A percentile compares a stretch with the other conserved stretches of the same genome.
Conservation (phyloP, 2,888 invertebrate species). For the Spicauda simplicius region DNA sequence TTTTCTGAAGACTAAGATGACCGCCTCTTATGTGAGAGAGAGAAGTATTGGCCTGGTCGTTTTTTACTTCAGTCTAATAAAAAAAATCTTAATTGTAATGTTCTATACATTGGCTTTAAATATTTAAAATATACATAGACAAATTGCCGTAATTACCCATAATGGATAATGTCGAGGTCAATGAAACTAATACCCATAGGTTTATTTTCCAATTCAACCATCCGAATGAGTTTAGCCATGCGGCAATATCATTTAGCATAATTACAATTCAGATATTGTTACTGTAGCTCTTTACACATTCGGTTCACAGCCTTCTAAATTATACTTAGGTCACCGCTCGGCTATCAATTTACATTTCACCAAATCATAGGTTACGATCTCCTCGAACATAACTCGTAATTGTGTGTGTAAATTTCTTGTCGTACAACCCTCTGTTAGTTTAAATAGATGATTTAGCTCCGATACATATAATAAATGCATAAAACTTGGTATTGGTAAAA, state of each 20-base stretch:
- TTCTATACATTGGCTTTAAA: no score
- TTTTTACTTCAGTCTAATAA: neutral
- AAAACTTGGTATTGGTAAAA: no score
- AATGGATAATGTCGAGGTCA: neutral
- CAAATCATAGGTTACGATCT: neutral
- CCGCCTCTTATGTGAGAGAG: no score
- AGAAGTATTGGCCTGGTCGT: no score
- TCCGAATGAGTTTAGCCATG: conserved; percentile 6
- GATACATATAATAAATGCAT: no score
- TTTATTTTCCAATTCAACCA: neutral
- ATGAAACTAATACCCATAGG: conserved; percentile 8
- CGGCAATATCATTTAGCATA: conserved; percentile 13
- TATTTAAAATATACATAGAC: no score
- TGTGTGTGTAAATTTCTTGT: no score
- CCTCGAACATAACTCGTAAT: neutral
- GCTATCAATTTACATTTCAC: neutral
- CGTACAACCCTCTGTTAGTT: no score
- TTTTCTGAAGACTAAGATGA: no score
- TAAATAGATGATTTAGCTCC: no score
- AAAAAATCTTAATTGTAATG: no score
- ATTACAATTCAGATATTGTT: neutral
- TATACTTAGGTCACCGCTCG: neutral
- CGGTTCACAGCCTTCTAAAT: neutral
- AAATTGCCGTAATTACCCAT: no score
- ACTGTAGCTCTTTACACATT: neutral